phyloP scores from a whole-genome alignment of 2,888 invertebrate genomes.

The Cataglyphis rosenhaueri region DNA sequence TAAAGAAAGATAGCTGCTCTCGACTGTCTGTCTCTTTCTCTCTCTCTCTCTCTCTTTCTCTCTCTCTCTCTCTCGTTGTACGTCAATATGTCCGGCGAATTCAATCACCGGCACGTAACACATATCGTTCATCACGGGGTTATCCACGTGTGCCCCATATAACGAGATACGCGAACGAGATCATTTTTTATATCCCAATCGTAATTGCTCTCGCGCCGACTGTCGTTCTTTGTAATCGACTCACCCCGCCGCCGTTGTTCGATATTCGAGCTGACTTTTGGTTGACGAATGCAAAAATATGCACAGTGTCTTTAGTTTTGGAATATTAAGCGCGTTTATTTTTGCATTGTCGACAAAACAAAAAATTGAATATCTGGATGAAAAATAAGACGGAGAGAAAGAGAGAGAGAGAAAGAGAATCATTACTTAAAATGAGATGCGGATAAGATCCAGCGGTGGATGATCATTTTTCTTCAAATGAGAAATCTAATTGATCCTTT shows the following conservation, averaged over 20 bases:
- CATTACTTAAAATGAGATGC: neutral
- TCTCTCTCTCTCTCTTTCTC: neutral
- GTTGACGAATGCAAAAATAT: neutral
- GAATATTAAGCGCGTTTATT: neutral
- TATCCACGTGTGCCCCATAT: constrained; percentile 7
- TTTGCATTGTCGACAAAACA: neutral
- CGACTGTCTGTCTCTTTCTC: neutral
- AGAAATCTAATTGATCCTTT: neutral
- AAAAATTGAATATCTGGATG: neutral
- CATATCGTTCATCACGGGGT: neutral
- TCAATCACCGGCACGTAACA: constrained; percentile 30
- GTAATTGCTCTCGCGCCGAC: constrained; percentile 14
- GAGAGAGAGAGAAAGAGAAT: neutral
- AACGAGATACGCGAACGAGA: neutral
- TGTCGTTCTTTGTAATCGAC: constrained; percentile 14
- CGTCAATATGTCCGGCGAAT: neutral
- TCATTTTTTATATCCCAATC: constrained; percentile 29
- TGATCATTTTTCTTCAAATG: neutral
- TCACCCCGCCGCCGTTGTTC: neutral
- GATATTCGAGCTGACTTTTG: neutral
- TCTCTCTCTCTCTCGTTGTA: neutral
- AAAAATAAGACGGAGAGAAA: neutral
- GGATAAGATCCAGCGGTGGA: neutral
- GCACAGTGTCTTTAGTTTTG: neutral
- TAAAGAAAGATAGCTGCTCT: constrained; percentile 28